Conservation (phyloP, 2,888 invertebrate genomes). For the Eurytoma californica region DNA sequence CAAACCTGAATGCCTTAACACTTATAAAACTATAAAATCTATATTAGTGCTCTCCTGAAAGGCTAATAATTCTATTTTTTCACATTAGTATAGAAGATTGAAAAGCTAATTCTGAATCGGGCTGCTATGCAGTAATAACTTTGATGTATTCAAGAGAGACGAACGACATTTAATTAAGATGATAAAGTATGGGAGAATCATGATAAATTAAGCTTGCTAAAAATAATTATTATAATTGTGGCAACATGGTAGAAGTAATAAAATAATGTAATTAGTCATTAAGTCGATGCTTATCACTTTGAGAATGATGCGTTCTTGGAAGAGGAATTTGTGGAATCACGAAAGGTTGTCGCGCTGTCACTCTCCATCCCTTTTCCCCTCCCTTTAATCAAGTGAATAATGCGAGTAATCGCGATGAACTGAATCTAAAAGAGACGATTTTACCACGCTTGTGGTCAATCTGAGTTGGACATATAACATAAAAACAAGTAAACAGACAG, state of each 20-base stretch:
- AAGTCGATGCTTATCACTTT: slow-evolving; percentile 52
- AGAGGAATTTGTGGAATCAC: slow-evolving; percentile 48
- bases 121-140: slow-evolving; percentile 3
- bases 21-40: no score
- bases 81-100: no score
- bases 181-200: slow-evolving; percentile 24
- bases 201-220: slow-evolving; percentile 45
- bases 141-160: slow-evolving; percentile 10
- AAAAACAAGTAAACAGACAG: no score
- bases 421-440: slow-evolving; percentile 1
- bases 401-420: slow-evolving; percentile 45
- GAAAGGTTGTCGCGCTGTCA: slow-evolving; percentile 18
- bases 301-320: slow-evolving; percentile 51
- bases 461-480: background rate
- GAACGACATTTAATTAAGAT: slow-evolving; percentile 28
- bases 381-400: slow-evolving; percentile 55
- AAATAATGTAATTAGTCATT: slow-evolving; percentile 53
- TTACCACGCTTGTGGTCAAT: slow-evolving; percentile 1
- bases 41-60: no score
- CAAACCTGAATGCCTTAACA: no score
- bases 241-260: slow-evolving; percentile 45
- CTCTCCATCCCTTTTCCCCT: slow-evolving; percentile 17
- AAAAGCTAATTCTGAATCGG: background rate
- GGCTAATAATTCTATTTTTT: no score
- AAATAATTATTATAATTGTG: slow-evolving; percentile 46